Percentiles rank a stretch among this genome's conserved stretches.
phyloP scores from a whole-genome alignment of 1,140 invertebrate species.

The Bombus confusus region DNA sequence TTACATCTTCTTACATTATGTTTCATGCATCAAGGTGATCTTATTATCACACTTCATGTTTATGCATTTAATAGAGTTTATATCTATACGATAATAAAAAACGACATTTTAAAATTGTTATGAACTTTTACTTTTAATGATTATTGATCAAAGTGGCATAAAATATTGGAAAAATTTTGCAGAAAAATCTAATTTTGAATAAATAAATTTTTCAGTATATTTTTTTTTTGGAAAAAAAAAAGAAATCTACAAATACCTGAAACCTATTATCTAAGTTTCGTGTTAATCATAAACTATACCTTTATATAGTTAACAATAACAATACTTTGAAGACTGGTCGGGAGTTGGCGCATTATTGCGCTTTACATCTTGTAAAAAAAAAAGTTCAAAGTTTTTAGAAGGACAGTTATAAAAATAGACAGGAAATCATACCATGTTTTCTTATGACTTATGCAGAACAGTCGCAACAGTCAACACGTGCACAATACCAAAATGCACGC shows the following conservation, averaged over 20 bases:
- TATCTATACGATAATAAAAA: background rate
- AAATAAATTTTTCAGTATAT: too few relatives aligned
- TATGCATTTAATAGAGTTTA: background rate
- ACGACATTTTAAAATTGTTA: background rate
- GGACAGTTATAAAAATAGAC: background rate
- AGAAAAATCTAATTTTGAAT: background rate
- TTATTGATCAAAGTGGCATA: background rate
- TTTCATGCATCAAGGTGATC: slow-evolving; percentile 65
- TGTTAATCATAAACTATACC: background rate
- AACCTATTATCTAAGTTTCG: too few relatives aligned
- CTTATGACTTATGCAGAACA: background rate
- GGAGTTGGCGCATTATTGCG: too few relatives aligned
- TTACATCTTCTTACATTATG: slow-evolving; percentile 37
- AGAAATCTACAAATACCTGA: too few relatives aligned
- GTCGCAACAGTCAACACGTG: slow-evolving; percentile 5
- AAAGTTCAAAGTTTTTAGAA: background rate
- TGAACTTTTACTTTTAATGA: background rate
- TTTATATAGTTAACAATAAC: background rate
- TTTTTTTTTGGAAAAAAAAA: too few relatives aligned
- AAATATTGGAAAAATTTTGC: background rate
- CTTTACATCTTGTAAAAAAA: background rate
- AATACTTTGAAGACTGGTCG: background rate
- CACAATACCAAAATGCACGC: background rate
- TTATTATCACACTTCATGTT: slow-evolving; percentile 13
- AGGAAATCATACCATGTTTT: background rate